Percentiles rank a stretch among this genome's conserved stretches.
Evolutionary conservation across 53 echinoderm and acorn worm species (phyloP).

Genomic region (Holothuria leucospilota): DNA sequence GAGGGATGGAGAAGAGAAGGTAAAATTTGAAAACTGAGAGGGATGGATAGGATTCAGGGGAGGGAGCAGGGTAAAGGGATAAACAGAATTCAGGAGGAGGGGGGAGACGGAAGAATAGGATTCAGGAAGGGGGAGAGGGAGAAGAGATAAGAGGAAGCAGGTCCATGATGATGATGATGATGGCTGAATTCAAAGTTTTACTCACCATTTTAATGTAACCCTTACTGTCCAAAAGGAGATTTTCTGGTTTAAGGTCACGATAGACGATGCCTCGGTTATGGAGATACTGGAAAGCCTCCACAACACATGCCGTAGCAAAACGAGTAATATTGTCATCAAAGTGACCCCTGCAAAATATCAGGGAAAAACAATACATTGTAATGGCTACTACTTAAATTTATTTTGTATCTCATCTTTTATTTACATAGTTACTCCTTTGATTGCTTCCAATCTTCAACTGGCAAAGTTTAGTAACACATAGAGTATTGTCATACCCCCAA

Average conservation of each 20-base stretch:
- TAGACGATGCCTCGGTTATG: slow-evolving; percentile 93
- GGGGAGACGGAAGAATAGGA: too few relatives aligned
- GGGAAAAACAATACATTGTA: background rate
- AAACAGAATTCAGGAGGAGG: too few relatives aligned
- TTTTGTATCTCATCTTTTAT: too few relatives aligned
- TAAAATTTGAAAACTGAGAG: too few relatives aligned
- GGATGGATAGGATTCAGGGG: too few relatives aligned
- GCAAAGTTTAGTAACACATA: too few relatives aligned
- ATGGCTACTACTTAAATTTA: too few relatives aligned
- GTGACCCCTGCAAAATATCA: slow-evolving; percentile 68
- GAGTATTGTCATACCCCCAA: too few relatives aligned
- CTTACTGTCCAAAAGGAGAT: slow-evolving; percentile 82
- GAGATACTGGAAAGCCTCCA: slow-evolving; percentile 97
- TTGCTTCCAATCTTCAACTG: too few relatives aligned
- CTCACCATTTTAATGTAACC: slow-evolving; percentile 95
- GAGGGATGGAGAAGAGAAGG: too few relatives aligned
- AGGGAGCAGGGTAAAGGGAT: too few relatives aligned
- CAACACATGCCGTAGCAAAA: slow-evolving; percentile 89
- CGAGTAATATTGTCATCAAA: slow-evolving; percentile 89
- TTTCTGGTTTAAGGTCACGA: slow-evolving; percentile 95
- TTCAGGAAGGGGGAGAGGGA: background rate
- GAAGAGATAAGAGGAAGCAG: background rate
- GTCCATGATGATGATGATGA: background rate
- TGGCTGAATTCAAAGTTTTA: background rate
- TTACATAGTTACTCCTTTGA: too few relatives aligned